Evolutionary conservation across 2,797 vertebrate genomes (phyloP), one percentile per base, ranked within the genome.

Genomic region (Aselliscus stoliczkanus): DNA sequence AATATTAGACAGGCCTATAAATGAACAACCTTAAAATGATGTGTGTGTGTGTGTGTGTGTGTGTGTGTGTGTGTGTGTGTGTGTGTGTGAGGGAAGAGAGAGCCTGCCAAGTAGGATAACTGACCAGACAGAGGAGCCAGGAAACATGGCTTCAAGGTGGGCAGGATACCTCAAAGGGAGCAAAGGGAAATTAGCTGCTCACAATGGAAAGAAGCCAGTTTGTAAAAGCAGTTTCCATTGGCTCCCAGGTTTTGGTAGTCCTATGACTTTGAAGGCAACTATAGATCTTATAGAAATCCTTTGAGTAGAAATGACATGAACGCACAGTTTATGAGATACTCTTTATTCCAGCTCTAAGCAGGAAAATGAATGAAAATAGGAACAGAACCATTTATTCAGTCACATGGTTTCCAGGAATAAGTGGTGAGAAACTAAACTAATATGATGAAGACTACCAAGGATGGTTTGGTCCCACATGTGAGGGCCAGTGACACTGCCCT

Each of bases 141-240:
- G 20, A 25, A 54, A 62, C 17, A 52, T 8, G 7, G 13, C 27
- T 67, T 80, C 39, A n/a, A n/a, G n/a, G n/a, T n/a, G 6, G 54
- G 17, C 8, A 81, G 25, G 10, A 90, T 14, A 37, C 0, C 0
- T 31, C 12, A 37, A 9, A 0, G 10, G 15, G 4, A 4, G 69
- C 21, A 82, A 69, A 18, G 17, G 27, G 31, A 20, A 56, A 56
- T 54, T 15, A 9, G 8, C 12, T 70, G n/a, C 50, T 42, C 44
- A 87, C 23, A 67, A 11, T 67, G 42, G 18, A 75, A 62, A 84
- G 23, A 12, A 4, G 0, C 0, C 4, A 18, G 39, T 83, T 75
- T 39, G 5, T 67, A 56, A 90, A 67, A 56, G 20, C 25, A 73
- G 1, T 37, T 93, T 21, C 7, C 47, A 5, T 50, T 37, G 88